Evolutionary conservation across 2,888 invertebrate species (phyloP).

Genomic region (Pammene fasciana): DNA sequence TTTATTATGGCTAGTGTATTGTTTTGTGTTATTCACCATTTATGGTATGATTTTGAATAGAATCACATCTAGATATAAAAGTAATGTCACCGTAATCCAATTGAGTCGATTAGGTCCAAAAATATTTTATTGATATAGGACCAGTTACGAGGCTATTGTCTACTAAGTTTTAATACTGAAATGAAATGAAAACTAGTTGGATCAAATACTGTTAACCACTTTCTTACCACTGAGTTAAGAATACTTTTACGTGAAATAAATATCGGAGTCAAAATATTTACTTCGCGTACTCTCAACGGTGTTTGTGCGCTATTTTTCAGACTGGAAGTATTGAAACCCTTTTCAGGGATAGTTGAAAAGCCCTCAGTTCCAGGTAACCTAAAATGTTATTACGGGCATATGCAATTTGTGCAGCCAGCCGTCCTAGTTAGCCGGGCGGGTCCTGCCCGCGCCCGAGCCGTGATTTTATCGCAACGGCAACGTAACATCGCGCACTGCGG

Average conservation of each 20-base stretch:
- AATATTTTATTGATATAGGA: too few relatives aligned
- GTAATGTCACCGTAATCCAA: too few relatives aligned
- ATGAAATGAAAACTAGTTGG: too few relatives aligned
- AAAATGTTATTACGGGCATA: conserved; percentile 39
- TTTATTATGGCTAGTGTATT: background rate
- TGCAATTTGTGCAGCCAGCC: conserved; percentile 38
- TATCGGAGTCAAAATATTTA: background rate
- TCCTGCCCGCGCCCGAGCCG: conserved; percentile 1
- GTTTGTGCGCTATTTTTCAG: background rate
- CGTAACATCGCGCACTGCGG: conserved; percentile 17
- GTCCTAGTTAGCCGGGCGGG: conserved; percentile 19
- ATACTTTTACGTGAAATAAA: too few relatives aligned
- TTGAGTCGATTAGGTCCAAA: too few relatives aligned
- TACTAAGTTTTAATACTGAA: too few relatives aligned
- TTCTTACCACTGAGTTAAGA: too few relatives aligned
- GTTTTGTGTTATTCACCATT: too few relatives aligned
- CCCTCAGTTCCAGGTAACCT: conserved; percentile 31
- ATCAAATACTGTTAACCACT: too few relatives aligned
- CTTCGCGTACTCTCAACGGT: background rate
- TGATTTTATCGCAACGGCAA: conserved; percentile 25
- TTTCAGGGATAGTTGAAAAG: conserved; percentile 15
- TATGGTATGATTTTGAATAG: too few relatives aligned
- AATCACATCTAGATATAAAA: too few relatives aligned
- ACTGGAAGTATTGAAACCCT: conserved; percentile 19
- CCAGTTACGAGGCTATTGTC: too few relatives aligned